These are phyloP conservation scores for Phainopepla nitens DNA, from an alignment of 2,113 vertebrate genomes.

Conservation along the genomic window DNA sequence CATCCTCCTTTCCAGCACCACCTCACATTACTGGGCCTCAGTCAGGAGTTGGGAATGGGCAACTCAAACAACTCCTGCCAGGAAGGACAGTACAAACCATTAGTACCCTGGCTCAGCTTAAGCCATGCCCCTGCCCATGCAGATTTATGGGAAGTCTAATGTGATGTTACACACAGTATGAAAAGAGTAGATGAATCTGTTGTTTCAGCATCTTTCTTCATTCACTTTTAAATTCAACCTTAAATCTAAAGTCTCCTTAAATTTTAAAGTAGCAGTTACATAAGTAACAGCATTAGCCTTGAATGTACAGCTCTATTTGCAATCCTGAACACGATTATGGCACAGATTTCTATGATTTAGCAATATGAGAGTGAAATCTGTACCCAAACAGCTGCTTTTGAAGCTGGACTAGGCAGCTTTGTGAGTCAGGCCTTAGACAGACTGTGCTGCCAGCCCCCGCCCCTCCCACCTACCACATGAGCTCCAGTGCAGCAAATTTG, in stretches of 20 bases:
- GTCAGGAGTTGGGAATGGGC: background rate
- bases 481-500: background rate
- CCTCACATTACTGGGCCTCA: background rate
- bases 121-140: background rate
- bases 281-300: background rate
- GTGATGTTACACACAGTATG: background rate
- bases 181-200: background rate
- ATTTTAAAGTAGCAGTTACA: background rate
- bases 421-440: background rate
- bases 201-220: background rate
- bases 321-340: background rate
- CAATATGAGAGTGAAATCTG: background rate
- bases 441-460: background rate
- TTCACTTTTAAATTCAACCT: background rate
- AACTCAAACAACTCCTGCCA: background rate
- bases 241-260: background rate
- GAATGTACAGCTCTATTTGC: background rate
- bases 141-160: background rate
- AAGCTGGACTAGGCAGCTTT: background rate
- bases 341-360: background rate
- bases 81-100: background rate
- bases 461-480: fast-evolving
- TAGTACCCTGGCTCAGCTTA: background rate
- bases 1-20: background rate
- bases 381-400: background rate